Conservation (phyloP, 2,888 invertebrate genomes). For the Cataglyphis albicans region DNA sequence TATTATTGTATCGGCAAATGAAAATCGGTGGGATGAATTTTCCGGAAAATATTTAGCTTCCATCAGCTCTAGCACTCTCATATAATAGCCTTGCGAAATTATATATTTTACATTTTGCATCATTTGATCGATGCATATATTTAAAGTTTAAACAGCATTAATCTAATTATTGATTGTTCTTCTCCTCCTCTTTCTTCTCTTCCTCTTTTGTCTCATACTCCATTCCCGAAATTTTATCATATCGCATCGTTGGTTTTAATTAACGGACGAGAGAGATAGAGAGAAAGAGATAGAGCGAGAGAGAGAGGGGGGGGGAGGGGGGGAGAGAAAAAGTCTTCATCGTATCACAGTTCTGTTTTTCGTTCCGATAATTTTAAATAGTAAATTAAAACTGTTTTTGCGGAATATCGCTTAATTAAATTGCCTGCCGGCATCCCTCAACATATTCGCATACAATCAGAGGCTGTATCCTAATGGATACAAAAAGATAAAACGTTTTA, state of each 20-base stretch:
- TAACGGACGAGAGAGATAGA: constrained; percentile 38
- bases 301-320: background rate
- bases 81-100: constrained; percentile 29
- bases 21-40: constrained; percentile 20
- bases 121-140: constrained; percentile 38
- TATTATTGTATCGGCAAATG: background rate
- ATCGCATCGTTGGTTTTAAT: constrained; percentile 50
- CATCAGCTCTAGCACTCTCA: constrained; percentile 20
- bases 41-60: constrained; percentile 30
- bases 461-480: constrained; percentile 19
- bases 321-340: background rate
- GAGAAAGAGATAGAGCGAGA: background rate
- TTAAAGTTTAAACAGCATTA: constrained; percentile 40
- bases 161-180: constrained; percentile 37
- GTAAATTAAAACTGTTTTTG: constrained; percentile 72
- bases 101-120: constrained; percentile 35
- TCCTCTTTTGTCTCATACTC: background rate
- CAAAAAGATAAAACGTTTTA: constrained; percentile 53
- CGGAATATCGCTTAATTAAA: constrained; percentile 71
- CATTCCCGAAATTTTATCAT: constrained; percentile 52
- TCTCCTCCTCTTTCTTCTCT: background rate
- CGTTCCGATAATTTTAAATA: constrained; percentile 63
- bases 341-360: constrained; percentile 45
- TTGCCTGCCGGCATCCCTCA: constrained; percentile 61
- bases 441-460: constrained; percentile 24